Evolutionary conservation across 1,140 invertebrate genomes (phyloP), one percentile per base, ranked within the genome.

Genomic region (Lasioglossum albipes): DNA sequence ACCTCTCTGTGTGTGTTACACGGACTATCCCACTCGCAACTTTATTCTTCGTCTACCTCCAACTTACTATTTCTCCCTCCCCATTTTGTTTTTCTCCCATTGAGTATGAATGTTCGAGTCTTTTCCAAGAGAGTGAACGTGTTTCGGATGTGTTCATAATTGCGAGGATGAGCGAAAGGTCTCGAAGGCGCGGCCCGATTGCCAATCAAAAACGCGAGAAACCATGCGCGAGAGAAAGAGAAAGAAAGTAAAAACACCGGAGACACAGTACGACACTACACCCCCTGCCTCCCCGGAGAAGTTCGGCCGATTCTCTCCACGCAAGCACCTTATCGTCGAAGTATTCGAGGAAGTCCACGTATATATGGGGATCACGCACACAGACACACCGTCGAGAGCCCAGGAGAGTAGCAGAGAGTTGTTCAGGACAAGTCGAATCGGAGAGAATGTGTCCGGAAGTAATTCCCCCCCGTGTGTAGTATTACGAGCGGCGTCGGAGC

Each of bases 1-100:
- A 91, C 75, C 82, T 88, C 82, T 88, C 76, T 87, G 87, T 27
- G 27, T 27, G 27, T 27, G 27, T 87, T 86, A 89, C 49, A 64
- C 90, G 88, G 80, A 85, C 70, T 78, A 83, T 75, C 65, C 71
- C 78, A 82, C 10, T 49, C 45, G 45, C 45, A 65, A 66, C 75
- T 41, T 81, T 75, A 62, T 76, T 76, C 31, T 85, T 72, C 57
- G n/a, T 59, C 6, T 57, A n/a, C 20, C 79, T 57, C 54, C 41
- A 31, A 36, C 41, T 45, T 45, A 49, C 9, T 13, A 22, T 49
- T 59, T n/a, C n/a, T n/a, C n/a, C 16, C 52, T 9, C 13, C 18
- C 52, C 16, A n/a, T n/a, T 5, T 57, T n/a, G 6, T 20, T 57
- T n/a, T 57, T 16, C 7, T 2, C 36, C 36, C 36, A 36, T 36